A percentile compares a stretch with the other conserved stretches of the same genome.
Conservation (phyloP, 1,140 invertebrate genomes). For the Euura saliciscinereae region DNA sequence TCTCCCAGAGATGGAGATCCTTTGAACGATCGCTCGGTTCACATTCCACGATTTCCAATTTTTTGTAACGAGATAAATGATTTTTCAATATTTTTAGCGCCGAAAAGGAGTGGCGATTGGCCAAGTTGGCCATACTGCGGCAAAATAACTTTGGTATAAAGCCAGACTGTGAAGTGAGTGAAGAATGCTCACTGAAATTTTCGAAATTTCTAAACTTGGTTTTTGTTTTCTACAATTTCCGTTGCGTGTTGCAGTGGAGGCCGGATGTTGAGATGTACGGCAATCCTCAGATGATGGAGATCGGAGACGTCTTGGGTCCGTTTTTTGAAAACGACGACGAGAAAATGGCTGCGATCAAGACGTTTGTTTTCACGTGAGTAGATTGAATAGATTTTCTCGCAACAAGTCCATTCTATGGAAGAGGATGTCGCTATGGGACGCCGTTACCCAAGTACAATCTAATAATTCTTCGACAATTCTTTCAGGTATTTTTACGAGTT, state of each 20-base stretch:
- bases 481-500: not conserved
- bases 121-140: constrained; percentile 20
- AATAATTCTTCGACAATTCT: not conserved
- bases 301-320: constrained; percentile 17
- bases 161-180: constrained; percentile 11
- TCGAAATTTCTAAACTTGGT: not conserved
- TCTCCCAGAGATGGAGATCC: too few relatives aligned
- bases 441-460: not conserved
- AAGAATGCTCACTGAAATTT: constrained; percentile 10
- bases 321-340: constrained; percentile 16
- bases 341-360: constrained; percentile 10
- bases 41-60: too few relatives aligned
- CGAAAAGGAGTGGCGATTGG: constrained; percentile 10
- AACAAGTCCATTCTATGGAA: too few relatives aligned
- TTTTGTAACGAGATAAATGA: too few relatives aligned
- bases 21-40: too few relatives aligned
- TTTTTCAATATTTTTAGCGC: constrained; percentile 15
- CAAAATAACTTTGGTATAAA: constrained; percentile 23
- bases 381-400: too few relatives aligned
- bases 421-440: too few relatives aligned
- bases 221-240: not conserved
- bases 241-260: constrained; percentile 26
- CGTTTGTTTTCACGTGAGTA: constrained; percentile 6
- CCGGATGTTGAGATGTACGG: constrained; percentile 26
- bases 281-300: constrained; percentile 17